Conservation (phyloP, 2,888 invertebrate species). For the Drosophila demipolita region DNA sequence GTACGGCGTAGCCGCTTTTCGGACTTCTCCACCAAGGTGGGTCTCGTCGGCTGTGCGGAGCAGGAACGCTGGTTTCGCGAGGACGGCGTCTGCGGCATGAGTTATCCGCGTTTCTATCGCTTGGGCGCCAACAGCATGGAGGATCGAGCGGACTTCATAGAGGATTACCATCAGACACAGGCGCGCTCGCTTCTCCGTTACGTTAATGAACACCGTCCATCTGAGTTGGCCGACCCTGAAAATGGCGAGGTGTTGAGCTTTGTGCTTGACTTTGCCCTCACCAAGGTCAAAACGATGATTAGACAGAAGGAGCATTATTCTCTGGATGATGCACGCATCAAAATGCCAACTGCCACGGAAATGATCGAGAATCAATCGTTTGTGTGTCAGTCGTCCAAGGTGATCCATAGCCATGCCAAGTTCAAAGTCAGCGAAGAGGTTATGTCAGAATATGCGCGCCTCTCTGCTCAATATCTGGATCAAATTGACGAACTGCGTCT, state of each 20-base stretch:
- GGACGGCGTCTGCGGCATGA: conserved; percentile 85
- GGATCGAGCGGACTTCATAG: conserved; percentile 77
- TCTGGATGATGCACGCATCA: conserved; percentile 60
- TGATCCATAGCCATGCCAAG: conserved; percentile 81
- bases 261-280: conserved; percentile 69
- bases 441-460: conserved; percentile 70
- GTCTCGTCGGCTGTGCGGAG: conserved; percentile 84
- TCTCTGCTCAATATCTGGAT: conserved; percentile 87
- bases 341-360: conserved; percentile 52
- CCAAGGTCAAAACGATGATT: conserved; percentile 63
- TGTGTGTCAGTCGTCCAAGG: conserved; percentile 66
- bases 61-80: conserved; percentile 81
- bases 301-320: conserved; percentile 67
- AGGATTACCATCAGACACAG: conserved; percentile 92
- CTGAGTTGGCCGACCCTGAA: conserved; percentile 84
- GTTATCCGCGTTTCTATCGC: conserved; percentile 88
- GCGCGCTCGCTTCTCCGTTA: conserved; percentile 91
- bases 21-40: conserved; percentile 86
- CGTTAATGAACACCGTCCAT: conserved; percentile 57
- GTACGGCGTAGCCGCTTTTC: conserved; percentile 73
- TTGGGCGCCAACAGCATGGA: conserved; percentile 71
- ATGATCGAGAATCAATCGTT: conserved; percentile 71
- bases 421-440: conserved; percentile 66
- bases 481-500: conserved; percentile 87
- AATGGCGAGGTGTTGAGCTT: conserved; percentile 85